Evolutionary conservation across 2,888 invertebrate genomes (phyloP), one percentile per base, ranked within the genome.

Genomic region (Meganola albula): DNA sequence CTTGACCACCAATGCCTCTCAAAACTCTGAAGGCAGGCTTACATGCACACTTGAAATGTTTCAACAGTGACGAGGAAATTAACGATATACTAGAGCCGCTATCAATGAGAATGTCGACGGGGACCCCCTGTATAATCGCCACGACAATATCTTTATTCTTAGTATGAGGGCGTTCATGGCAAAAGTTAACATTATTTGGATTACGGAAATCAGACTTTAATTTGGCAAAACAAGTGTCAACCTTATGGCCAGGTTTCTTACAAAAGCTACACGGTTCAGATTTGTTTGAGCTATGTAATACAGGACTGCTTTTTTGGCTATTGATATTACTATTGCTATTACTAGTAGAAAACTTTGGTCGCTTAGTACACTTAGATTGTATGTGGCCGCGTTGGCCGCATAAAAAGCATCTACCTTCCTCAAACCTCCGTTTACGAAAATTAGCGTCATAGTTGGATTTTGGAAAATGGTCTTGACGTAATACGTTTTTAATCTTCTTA

Each of bases 41-140:
- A n/a, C 16, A 10, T 10, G 26, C 2, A 14, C 26, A 26, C 4
- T 6, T 10, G 10, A 26, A 14, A 26, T 16, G 5, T 14, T 14
- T 26, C 10, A 26, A 10, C 9, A 26, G 5, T 4, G 16, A 26
- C 9, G 26, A 14, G 10, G 26, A 26, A 16, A 26, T 10, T 2
- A 26, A 16, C n/a, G 26, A 26, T 2, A 26, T 10, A 16, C 4
- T 21, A 1, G 39, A 36, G 0, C 53, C 53, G 6, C 39, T 44
- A 32, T 56, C 54, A 3, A 55, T 44, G 1, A 57, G 25, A 8
- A 52, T 38, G 20, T 53, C 57, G 0, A 46, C 34, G 0, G 55
- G 52, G 4, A 51, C n/a, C 0, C 34, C 38, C 5, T 50, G 31
- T 10, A 56, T 37, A 4, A 53, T 41, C 0, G 50, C 51, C 0